A percentile compares a stretch with the other conserved stretches of the same genome.
These are phyloP conservation scores for Eurytoma adleriae DNA, from an alignment of 2,888 invertebrate genomes.

Conservation along the genomic window DNA sequence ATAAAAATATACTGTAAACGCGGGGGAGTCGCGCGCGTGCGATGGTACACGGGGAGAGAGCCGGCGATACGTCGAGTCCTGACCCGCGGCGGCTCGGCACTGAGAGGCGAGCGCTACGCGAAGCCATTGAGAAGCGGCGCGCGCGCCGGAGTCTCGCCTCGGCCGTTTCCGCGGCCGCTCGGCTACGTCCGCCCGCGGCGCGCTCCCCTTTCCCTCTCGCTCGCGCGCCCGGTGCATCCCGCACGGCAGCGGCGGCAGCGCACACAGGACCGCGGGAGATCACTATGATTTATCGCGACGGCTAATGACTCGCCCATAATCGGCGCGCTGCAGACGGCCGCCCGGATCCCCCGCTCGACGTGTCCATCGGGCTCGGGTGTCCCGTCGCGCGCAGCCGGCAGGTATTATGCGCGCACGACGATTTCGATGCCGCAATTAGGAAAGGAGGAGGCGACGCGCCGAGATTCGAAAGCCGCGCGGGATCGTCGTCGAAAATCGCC, in stretches of 20 bases:
- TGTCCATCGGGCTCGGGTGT: too few species aligned
- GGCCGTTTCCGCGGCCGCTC: constrained; percentile 64
- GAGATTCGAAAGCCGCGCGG: too few species aligned
- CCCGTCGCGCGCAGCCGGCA: constrained; percentile 15
- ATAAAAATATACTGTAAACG: too few species aligned
- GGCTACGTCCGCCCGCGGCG: constrained; percentile 59
- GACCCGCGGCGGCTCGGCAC: constrained; percentile 73
- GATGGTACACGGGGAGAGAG: constrained; percentile 9
- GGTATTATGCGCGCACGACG: neutral
- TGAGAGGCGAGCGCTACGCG: constrained; percentile 63
- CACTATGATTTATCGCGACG: constrained; percentile 69
- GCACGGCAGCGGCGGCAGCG: constrained; percentile 46
- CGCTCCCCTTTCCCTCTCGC: constrained; percentile 63
- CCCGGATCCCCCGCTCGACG: constrained; percentile 7
- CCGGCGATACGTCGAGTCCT: constrained; percentile 68
- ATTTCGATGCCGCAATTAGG: neutral
- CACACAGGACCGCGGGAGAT: constrained; percentile 55
- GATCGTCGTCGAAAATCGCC: constrained; percentile 25
- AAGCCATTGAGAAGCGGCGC: constrained; percentile 68
- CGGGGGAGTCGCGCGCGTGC: neutral
- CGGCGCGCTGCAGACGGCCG: constrained; percentile 57
- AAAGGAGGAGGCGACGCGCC: neutral
- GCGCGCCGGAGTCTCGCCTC: constrained; percentile 27
- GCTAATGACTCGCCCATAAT: constrained; percentile 70
- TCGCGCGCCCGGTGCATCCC: constrained; percentile 20